Conservation (phyloP, 2,797 vertebrate species). For the Schizothorax lantsangensis region DNA sequence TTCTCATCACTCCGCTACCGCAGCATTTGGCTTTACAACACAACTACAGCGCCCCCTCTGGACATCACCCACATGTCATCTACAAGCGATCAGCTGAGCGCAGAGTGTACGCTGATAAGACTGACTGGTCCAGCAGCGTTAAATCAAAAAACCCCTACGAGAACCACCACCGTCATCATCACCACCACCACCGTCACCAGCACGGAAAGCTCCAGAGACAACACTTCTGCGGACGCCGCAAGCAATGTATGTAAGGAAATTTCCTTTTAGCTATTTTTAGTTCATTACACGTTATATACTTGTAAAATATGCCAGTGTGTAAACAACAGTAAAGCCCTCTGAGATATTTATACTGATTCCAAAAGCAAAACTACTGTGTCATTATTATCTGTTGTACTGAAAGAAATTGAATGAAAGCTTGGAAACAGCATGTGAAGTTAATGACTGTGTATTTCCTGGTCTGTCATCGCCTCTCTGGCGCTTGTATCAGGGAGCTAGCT, state of each 20-base stretch:
- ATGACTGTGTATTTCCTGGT: constrained; percentile 68
- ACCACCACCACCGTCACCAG: constrained; percentile 65
- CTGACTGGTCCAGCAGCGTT: constrained; percentile 48
- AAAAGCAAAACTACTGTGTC: background rate
- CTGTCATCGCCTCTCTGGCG: constrained; percentile 63
- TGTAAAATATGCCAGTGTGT: background rate
- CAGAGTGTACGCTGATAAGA: constrained; percentile 72
- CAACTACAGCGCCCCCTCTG: constrained; percentile 86
- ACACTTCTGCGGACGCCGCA: constrained; percentile 97
- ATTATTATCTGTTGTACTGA: background rate
- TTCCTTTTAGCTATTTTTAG: constrained; percentile 67
- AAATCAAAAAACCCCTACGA: constrained; percentile 44
- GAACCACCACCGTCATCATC: constrained; percentile 43
- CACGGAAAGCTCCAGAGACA: constrained; percentile 83
- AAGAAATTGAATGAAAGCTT: constrained; percentile 29
- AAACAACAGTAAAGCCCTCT: background rate
- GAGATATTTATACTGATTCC: constrained; percentile 2
- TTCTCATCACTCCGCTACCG: constrained; percentile 91
- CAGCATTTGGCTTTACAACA: constrained; percentile 86
- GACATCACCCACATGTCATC: constrained; percentile 92
- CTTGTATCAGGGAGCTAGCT: constrained; percentile 65
- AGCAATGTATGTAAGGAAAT: constrained; percentile 99
- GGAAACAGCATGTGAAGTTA: constrained; percentile 64
- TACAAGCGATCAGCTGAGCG: constrained; percentile 91
- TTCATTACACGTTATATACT: background rate